These are phyloP conservation scores for Neolamprologus variostigma DNA, from an alignment of 2,113 vertebrate genomes.

Conservation along the genomic window DNA sequence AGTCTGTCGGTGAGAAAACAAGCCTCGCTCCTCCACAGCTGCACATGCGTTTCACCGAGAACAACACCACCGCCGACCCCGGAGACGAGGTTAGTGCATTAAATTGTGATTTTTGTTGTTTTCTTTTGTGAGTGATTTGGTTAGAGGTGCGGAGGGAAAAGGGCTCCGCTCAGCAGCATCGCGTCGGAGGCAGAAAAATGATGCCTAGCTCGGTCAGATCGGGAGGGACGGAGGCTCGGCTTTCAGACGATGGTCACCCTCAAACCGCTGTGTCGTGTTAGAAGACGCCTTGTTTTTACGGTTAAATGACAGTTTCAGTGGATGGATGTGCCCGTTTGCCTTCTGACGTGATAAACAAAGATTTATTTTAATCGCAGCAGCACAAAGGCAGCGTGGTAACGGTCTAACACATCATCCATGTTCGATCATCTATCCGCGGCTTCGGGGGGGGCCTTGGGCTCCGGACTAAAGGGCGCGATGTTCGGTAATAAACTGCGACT, in stretches of 20 bases:
- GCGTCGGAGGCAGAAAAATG: background rate
- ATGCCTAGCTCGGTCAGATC: background rate
- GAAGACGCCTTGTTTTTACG: background rate
- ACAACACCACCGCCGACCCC: background rate
- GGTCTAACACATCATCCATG: background rate
- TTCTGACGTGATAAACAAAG: background rate
- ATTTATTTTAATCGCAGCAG: background rate
- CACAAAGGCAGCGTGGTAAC: conserved; percentile 22
- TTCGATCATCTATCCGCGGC: background rate
- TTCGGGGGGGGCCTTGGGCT: accelerated
- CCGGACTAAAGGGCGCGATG: accelerated
- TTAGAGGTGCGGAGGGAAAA: background rate
- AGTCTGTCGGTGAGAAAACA: background rate
- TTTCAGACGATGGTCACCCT: background rate
- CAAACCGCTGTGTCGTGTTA: accelerated
- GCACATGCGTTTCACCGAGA: background rate
- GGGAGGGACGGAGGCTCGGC: background rate
- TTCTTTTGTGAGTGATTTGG: background rate
- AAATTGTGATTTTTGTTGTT: background rate
- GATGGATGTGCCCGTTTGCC: background rate
- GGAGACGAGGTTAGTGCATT: background rate
- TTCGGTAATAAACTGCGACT: background rate
- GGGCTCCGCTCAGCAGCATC: background rate
- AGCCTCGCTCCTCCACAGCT: background rate
- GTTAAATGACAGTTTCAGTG: background rate